Percentiles rank a stretch among this genome's conserved stretches.
phyloP scores from a whole-genome alignment of 2,797 vertebrate genomes.

The Helicolenus hilgendorfi region DNA sequence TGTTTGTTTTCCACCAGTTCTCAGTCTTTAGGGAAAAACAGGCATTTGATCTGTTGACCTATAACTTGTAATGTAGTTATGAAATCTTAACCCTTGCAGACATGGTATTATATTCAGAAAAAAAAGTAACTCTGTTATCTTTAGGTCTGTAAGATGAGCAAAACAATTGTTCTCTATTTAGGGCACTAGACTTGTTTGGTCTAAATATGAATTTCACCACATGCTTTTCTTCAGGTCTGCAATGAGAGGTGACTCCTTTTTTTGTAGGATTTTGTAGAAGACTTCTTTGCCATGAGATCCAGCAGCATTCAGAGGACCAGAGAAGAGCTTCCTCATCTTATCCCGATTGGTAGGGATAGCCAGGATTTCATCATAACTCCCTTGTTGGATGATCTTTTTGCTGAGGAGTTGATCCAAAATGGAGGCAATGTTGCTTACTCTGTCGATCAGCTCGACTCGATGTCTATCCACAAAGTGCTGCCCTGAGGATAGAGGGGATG shows the following conservation, averaged over 20 bases:
- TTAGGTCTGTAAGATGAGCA: too few relatives aligned
- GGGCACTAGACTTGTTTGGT: too few relatives aligned
- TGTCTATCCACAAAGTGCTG: slow-evolving; percentile 72
- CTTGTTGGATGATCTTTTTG: background rate
- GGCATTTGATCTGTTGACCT: too few relatives aligned
- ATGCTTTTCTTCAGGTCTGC: slow-evolving; percentile 22
- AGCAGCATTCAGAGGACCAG: background rate
- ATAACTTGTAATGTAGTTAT: too few relatives aligned
- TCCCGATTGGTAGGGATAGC: fast-evolving
- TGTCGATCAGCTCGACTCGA: fast-evolving
- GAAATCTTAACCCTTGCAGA: too few relatives aligned
- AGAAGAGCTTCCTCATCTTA: slow-evolving; percentile 54
- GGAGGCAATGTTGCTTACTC: slow-evolving; percentile 5
- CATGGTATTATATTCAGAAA: too few relatives aligned
- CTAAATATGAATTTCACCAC: too few relatives aligned
- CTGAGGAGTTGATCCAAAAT: slow-evolving; percentile 72
- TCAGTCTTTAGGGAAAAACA: too few relatives aligned
- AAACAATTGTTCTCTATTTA: too few relatives aligned
- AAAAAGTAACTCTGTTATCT: too few relatives aligned
- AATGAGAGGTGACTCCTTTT: background rate
- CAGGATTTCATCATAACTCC: slow-evolving; percentile 20
- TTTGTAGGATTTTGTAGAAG: slow-evolving; percentile 49
- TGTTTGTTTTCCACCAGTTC: too few relatives aligned
- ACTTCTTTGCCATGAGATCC: slow-evolving; percentile 22
- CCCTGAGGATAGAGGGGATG: background rate